Evolutionary conservation across 2,888 invertebrate species (phyloP), one percentile per base, ranked within the genome.

Genomic region (Cheiracanthium punctorium): DNA sequence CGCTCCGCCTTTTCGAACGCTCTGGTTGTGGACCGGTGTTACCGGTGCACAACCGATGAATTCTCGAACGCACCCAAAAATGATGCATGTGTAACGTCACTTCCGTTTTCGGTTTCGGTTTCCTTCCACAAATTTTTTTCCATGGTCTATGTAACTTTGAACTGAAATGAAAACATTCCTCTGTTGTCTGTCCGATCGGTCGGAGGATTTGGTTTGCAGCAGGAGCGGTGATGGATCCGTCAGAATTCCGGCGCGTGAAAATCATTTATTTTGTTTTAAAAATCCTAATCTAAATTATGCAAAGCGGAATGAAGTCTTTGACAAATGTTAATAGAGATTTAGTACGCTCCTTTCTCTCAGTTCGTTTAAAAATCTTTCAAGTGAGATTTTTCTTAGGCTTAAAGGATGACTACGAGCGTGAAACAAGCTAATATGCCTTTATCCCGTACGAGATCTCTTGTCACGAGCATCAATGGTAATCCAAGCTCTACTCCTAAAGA

Each of bases 391-490:
- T 67, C 74, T 79, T 84, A 84, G 79, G 84, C 84, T 72, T 87
- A 87, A 65, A 52, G n/a, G 29, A 87, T 87, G 86, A 80, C 86
- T 69, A 65, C 80, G 52, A 80, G 70, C 74, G 73, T 77, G 20
- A 79, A 74, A 43, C 67, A 76, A 74, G 58, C 79, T 76, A 81
- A 82, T 37, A 92, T 92, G 92, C 92, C 92, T 89, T 90, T 92
- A 86, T 91, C 92, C 82, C 91, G 92, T 85, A 92, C 92, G 37
- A 90, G 92, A 81, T 92, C 92, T 88, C 90, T 92, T 74, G 90
- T 92, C 77, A 91, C 91, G 80, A 92, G 92, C 88, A 91, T 92
- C 85, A 92, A 92, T 90, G 92, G 92, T 81, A 90, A 90, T 73
- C 90, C 91, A 80, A 90, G 80, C 80, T 84, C 88, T 41, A 90